Base-by-base conservation (phyloP, 2,888 invertebrate species). In the Diadromus collaris region DNA sequence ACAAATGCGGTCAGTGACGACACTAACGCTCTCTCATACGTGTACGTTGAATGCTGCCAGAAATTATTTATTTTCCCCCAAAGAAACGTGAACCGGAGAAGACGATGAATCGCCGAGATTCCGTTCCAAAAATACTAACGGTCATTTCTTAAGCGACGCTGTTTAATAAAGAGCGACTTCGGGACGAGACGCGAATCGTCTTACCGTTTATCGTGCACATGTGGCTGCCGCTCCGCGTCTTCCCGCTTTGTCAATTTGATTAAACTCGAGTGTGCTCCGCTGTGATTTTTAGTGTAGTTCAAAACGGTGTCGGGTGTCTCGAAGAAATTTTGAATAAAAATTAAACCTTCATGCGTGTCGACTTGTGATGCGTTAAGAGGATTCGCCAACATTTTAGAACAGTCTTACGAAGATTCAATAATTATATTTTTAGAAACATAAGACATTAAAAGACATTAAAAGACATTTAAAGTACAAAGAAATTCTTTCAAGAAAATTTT, bases 101-200 rank as follows among this genome's bases (percentile, higher is more conserved):
- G 68, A 69, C 64, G 58, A 58, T n/a, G 69, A 24, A 58, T 73
- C 56, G 67, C 19, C 46, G 58, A 69, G 41, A 69, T 69, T 69
- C 41, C 21, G 64, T 78, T 64, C 69, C 64, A 69, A 73, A 78
- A 78, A 78, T 78, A 73, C 73, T 27, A 73, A 64, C 61, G 54
- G 46, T 60, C 61, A 71, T 72, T 41, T 54, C 67, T 67, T 56
- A 24, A 73, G 34, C 44, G 29, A 61, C 58, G 56, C 34, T 41
- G 58, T 13, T 44, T 34, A 46, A 24, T 61, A 46, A 34, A 64
- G 24, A 24, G 61, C 67, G 41, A 56, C 29, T 16, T 7, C 21
- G 29, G 19, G 29, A 27, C 16, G 41, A 56, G 68, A 69, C 32
- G 58, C 27, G 21, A 29, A 41, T 13, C 32, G 58, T 41, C 29